A percentile compares a stretch with the other conserved stretches of the same genome.
phyloP scores from a whole-genome alignment of 2,888 invertebrate genomes.

The Danaus chrysippus region DNA sequence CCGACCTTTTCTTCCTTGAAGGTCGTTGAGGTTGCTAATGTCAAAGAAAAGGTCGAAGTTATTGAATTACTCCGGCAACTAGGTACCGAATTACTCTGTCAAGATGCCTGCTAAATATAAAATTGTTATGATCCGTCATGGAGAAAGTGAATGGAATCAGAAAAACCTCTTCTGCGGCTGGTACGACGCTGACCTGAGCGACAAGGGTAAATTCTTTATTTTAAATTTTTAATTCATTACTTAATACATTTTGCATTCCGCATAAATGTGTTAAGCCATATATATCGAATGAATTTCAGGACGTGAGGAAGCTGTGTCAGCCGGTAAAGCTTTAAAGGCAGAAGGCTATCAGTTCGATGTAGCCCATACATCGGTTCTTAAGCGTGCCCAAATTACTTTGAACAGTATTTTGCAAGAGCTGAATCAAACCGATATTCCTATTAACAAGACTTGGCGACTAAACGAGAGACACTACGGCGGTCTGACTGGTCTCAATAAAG shows the following conservation, averaged over 20 bases:
- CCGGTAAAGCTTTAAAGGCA: slow-evolving; percentile 85
- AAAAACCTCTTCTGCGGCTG: slow-evolving; percentile 87
- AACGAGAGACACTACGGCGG: slow-evolving; percentile 94
- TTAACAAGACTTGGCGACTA: slow-evolving; percentile 88
- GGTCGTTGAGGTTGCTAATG: slow-evolving; percentile 54
- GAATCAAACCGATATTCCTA: slow-evolving; percentile 82
- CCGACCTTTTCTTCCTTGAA: slow-evolving; percentile 16
- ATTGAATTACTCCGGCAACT: slow-evolving; percentile 34
- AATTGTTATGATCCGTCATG: slow-evolving; percentile 87
- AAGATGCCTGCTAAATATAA: slow-evolving; percentile 75
- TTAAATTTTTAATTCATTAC: no score
- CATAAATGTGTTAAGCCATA: no score
- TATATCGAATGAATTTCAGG: slow-evolving; percentile 59
- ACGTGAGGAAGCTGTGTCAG: slow-evolving; percentile 82
- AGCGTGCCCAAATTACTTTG: slow-evolving; percentile 87
- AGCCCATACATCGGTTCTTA: slow-evolving; percentile 89
- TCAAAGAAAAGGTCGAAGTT: slow-evolving; percentile 37
- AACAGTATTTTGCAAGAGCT: slow-evolving; percentile 83
- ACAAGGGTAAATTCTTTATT: slow-evolving; percentile 79
- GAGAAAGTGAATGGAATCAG: slow-evolving; percentile 87
- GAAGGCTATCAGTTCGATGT: slow-evolving; percentile 86
- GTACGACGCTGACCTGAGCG: slow-evolving; percentile 84
- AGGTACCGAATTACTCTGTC: slow-evolving; percentile 18
- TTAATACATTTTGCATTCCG: no score
- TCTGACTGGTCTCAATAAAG: slow-evolving; percentile 90